Evolutionary conservation across 37 sponge, comb jelly and placozoan species (phyloP), one percentile per base, ranked within the genome.

Genomic region (Chondrilla cf. caribensis): DNA sequence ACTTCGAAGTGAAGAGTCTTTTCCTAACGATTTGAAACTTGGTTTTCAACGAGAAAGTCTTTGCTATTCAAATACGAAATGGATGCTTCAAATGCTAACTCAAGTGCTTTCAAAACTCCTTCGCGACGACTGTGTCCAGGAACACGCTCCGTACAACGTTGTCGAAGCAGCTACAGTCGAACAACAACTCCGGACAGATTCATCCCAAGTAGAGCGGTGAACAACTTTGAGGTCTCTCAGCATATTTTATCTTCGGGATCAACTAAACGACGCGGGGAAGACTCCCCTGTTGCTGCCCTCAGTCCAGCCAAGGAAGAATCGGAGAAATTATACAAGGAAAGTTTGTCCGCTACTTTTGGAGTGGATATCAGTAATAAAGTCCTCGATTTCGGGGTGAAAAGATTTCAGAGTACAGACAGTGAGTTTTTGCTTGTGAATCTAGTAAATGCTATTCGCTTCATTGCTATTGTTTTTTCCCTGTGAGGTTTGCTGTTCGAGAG

Each of bases 161-260:
- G 28, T 55, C 58, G 58, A 26, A 44, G 39, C 72, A 55, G 55
- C 25, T 29, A 33, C 35, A n/a, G 24, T 14, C 79, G 73, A 35
- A 85, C 24, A 7, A 80, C 87, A 24, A 70, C 81, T 18, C 83
- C 75, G 5, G 84, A 89, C 82, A 78, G 93, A 19, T 92, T 89
- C 84, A 86, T 92, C 38, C 89, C 93, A 2, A 92, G 79, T 79
- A 67, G 93, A 72, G 58, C 81, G 4, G 75, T 60, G 29, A 64
- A 82, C 18, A 80, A 89, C 79, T 9, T 86, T 17, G 77, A 82
- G 0, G 89, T 79, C 35, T 67, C 90, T 26, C 62, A 80, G 47
- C 85, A 79, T 70, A 54, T 84, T n/a, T 40, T 91, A 44, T 38
- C 79, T 38, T 26, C 47, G 24, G 31, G 38, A 11, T 31, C 7